phyloP scores from a whole-genome alignment of 2,113 vertebrate species.

The Gallinago media region DNA sequence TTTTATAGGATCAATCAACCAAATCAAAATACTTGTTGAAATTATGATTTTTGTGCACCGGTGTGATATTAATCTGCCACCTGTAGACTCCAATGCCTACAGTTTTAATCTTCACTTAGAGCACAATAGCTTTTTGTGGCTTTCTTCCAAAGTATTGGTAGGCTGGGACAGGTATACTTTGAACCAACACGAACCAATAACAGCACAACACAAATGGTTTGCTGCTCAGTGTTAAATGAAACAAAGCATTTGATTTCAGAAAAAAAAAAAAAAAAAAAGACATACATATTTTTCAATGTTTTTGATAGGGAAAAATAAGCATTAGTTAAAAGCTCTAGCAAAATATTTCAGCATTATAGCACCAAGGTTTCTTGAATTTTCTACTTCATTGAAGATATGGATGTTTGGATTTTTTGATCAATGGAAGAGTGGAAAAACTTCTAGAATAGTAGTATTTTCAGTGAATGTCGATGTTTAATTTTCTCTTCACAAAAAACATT shows the following conservation, averaged over 20 bases:
- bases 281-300: background rate
- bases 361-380: background rate
- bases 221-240: background rate
- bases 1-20: background rate
- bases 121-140: background rate
- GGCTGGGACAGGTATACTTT: background rate
- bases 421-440: background rate
- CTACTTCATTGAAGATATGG: background rate
- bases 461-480: background rate
- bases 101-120: background rate
- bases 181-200: background rate
- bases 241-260: background rate
- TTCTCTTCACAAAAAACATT: background rate
- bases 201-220: background rate
- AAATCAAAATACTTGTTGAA: background rate
- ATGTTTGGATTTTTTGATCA: background rate
- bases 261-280: background rate
- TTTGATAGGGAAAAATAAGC: background rate
- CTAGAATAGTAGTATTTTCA: background rate
- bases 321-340: background rate
- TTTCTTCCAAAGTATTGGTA: background rate
- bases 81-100: background rate
- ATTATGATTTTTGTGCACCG: background rate
- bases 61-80: background rate
- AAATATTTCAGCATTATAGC: background rate